Evolutionary conservation across 2,888 invertebrate genomes (phyloP).

Genomic region (Noctuana brunneofusca): DNA sequence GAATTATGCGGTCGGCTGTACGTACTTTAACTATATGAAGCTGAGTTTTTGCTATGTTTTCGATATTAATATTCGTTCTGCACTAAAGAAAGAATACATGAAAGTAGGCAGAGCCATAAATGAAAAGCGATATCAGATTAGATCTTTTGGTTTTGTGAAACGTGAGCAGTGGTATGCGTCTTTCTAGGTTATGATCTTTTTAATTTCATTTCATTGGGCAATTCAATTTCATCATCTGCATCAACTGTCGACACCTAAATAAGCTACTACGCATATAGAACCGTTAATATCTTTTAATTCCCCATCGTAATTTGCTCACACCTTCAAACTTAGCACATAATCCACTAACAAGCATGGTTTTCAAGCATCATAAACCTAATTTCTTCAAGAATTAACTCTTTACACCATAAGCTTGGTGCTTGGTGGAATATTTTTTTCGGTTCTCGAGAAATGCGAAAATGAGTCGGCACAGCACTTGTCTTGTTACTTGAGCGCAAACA

Average conservation of each 20-base stretch:
- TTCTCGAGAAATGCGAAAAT: constrained; percentile 26
- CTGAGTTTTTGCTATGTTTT: constrained; percentile 18
- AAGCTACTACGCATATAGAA: too few relatives aligned
- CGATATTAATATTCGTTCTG: constrained; percentile 7
- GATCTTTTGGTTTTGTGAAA: too few relatives aligned
- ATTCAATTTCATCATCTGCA: too few relatives aligned
- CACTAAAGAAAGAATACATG: neutral
- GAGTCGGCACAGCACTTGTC: constrained; percentile 11
- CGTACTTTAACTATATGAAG: constrained; percentile 36
- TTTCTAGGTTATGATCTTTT: too few relatives aligned
- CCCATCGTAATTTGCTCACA: neutral
- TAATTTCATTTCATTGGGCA: too few relatives aligned
- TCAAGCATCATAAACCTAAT: constrained; percentile 20
- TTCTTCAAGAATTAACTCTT: constrained; percentile 18
- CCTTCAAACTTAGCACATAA: constrained; percentile 1
- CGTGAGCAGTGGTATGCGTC: too few relatives aligned
- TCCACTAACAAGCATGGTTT: neutral
- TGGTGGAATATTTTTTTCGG: constrained; percentile 24
- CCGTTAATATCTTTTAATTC: neutral
- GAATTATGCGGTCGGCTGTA: constrained; percentile 50
- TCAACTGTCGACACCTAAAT: too few relatives aligned
- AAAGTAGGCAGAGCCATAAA: too few relatives aligned
- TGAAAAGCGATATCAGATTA: too few relatives aligned
- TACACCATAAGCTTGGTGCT: constrained; percentile 8
- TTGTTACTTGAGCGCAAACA: constrained; percentile 27